Evolutionary conservation across 2,888 invertebrate species (phyloP).

Genomic region (Nowickia ferox): DNA sequence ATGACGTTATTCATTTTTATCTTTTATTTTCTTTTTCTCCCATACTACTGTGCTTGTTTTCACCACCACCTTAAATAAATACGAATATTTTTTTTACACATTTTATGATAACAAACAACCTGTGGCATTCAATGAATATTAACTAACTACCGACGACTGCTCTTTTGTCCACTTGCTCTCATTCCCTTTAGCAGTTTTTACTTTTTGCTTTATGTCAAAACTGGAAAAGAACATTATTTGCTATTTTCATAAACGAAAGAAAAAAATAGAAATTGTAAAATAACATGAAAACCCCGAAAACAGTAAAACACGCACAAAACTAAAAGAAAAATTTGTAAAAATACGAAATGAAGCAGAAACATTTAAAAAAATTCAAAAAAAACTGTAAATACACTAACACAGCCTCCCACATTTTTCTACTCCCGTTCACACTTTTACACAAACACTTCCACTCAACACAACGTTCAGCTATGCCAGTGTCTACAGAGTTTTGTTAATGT

Average conservation of each 20-base stretch:
- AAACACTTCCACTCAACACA: neutral
- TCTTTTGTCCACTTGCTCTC: neutral
- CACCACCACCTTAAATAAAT: constrained; percentile 4
- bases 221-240: constrained; percentile 14
- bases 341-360: constrained; percentile 9
- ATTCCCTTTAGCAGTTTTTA: neutral
- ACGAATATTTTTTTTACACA: constrained; percentile 4
- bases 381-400: constrained; percentile 13
- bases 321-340: neutral
- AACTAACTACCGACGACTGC: constrained; percentile 24
- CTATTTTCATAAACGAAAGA: constrained; percentile 3
- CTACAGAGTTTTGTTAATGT: neutral
- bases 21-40: neutral
- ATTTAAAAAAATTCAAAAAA: neutral
- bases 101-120: constrained; percentile 47
- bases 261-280: neutral
- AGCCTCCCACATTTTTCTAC: neutral
- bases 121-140: constrained; percentile 56
- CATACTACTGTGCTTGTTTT: constrained; percentile 21
- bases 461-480: neutral
- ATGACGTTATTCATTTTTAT: neutral
- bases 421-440: neutral
- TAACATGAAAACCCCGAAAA: constrained; percentile 9
- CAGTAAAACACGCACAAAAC: constrained; percentile 55
- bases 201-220: constrained; percentile 26